A percentile compares a stretch with the other conserved stretches of the same genome.
Evolutionary conservation across 1,140 invertebrate genomes (phyloP).

Genomic region (Euwallacea fornicatus): DNA sequence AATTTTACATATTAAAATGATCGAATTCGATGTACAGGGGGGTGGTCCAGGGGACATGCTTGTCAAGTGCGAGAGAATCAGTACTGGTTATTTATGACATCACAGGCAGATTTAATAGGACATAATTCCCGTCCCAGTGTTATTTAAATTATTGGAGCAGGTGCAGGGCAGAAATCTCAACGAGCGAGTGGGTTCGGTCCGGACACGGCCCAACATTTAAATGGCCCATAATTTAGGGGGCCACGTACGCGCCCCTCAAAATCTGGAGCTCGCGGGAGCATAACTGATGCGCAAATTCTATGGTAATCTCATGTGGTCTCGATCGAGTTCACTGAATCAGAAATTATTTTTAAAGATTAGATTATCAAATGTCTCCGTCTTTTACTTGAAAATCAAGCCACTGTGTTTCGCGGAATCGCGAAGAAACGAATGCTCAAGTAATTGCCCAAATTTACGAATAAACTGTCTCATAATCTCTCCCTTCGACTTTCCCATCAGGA

Average conservation of each 20-base stretch:
- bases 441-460: slow-evolving; percentile 1
- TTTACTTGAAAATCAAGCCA: background rate
- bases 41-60: background rate
- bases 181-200: slow-evolving; percentile 17
- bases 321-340: background rate
- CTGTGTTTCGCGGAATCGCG: background rate
- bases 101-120: slow-evolving; percentile 24
- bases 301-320: background rate
- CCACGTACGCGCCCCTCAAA: slow-evolving; percentile 1
- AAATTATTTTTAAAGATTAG: background rate
- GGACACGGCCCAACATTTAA: slow-evolving; percentile 29
- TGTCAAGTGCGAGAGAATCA: background rate
- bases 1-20: background rate
- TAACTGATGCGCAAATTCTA: no score
- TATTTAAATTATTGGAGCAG: slow-evolving; percentile 33
- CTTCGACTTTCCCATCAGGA: no score
- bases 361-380: background rate
- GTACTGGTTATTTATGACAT: slow-evolving; percentile 21
- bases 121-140: slow-evolving; percentile 27
- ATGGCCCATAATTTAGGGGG: slow-evolving; percentile 20
- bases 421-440: background rate
- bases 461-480: background rate
- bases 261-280: background rate
- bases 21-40: background rate
- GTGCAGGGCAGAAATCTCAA: slow-evolving; percentile 22